Conservation (phyloP, 2,888 invertebrate species). For the Saturnia japonica region DNA sequence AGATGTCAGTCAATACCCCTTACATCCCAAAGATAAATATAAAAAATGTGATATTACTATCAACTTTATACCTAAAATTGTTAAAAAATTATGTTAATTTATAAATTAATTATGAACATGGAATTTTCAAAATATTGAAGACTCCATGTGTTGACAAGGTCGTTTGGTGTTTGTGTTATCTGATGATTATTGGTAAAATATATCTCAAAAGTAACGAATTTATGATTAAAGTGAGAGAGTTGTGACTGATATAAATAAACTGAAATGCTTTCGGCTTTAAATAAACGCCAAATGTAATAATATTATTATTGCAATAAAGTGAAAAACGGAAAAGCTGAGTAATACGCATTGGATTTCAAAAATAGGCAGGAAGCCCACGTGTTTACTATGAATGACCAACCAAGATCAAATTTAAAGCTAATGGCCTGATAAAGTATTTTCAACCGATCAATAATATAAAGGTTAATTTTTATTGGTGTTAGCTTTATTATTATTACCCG, state of each 20-base stretch:
- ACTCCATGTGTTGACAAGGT: background rate
- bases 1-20: too few species aligned
- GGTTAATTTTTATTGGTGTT: background rate
- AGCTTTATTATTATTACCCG: background rate
- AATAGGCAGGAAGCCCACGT: background rate
- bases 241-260: conserved; percentile 27
- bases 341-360: background rate
- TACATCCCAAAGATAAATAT: too few species aligned
- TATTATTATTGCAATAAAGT: conserved; percentile 26
- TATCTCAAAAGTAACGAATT: conserved; percentile 30
- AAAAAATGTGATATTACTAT: too few species aligned
- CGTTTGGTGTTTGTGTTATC: conserved; percentile 21
- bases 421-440: background rate
- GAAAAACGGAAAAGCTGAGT: background rate
- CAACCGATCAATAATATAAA: background rate
- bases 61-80: too few species aligned
- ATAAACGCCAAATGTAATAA: conserved; percentile 31
- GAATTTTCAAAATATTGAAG: background rate
- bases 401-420: background rate
- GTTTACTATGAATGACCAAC: background rate
- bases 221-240: conserved; percentile 27
- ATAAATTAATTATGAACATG: too few species aligned
- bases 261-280: conserved; percentile 31
- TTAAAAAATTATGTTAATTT: too few species aligned
- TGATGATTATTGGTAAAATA: conserved; percentile 22